These are phyloP conservation scores for Allolobophora icterica DNA, from an alignment of 2,888 invertebrate species.

Conservation along the genomic window DNA sequence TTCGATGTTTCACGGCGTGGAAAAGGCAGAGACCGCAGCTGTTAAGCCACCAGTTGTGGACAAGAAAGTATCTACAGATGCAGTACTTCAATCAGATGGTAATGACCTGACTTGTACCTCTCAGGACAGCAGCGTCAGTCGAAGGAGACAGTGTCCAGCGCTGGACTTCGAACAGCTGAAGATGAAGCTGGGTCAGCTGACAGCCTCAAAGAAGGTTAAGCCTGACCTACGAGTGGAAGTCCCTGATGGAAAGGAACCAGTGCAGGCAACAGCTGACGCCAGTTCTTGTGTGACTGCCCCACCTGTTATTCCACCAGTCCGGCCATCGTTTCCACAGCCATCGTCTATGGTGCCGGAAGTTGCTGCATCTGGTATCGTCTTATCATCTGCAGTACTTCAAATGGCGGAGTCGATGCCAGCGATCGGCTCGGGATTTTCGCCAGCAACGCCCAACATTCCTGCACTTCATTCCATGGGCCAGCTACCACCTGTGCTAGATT, in stretches of 20 bases:
- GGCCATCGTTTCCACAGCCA: conserved; percentile 21
- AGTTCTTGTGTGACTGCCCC: background rate
- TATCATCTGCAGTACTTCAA: background rate
- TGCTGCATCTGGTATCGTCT: background rate
- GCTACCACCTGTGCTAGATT: background rate
- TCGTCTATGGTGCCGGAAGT: too few relatives aligned
- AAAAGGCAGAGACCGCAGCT: background rate
- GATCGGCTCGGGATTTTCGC: background rate
- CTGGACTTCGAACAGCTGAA: conserved; percentile 49
- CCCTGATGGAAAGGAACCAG: background rate
- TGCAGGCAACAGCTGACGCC: background rate
- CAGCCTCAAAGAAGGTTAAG: conserved; percentile 35
- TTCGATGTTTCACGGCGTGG: background rate
- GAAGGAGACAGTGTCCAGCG: background rate
- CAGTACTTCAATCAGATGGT: background rate
- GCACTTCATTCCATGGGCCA: background rate
- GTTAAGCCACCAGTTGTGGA: background rate
- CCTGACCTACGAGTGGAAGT: conserved; percentile 23
- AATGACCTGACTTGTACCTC: background rate
- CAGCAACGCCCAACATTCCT: background rate
- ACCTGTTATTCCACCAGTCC: conserved; percentile 24
- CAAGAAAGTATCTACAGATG: background rate
- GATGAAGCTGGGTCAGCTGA: conserved; percentile 48
- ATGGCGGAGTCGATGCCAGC: too few relatives aligned
- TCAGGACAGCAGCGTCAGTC: background rate